Evolutionary conservation across 1,140 invertebrate genomes (phyloP).

Genomic region (Brachionus sp.): DNA sequence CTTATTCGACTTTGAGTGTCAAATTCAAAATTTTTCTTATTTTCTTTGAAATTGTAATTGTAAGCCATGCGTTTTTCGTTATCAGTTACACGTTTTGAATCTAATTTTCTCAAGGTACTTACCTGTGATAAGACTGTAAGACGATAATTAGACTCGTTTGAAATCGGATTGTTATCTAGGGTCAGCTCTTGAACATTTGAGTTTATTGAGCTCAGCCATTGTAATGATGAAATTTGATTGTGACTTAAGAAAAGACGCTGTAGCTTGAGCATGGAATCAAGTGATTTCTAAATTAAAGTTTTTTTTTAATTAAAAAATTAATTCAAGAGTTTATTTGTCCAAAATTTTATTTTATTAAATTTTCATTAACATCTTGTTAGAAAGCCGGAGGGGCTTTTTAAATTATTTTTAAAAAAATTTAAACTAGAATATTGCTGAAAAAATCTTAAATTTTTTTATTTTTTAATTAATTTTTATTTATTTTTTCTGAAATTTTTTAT

Average conservation of each 20-base stretch:
- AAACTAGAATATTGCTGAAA: no score
- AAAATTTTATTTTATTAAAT: no score
- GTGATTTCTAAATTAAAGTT: conserved; percentile 63
- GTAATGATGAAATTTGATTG: conserved; percentile 69
- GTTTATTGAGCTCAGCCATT: conserved; percentile 22
- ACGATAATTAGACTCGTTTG: conserved; percentile 49
- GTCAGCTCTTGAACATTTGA: conserved; percentile 50
- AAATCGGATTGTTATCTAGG: conserved; percentile 52
- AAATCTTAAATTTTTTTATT: no score
- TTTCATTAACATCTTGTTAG: no score
- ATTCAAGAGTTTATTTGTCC: no score
- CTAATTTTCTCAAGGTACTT: conserved; percentile 48
- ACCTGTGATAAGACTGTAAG: conserved; percentile 50
- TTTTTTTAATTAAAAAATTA: no score
- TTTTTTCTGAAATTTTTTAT: no score
- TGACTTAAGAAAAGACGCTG: conserved; percentile 78
- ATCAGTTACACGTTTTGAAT: conserved; percentile 47
- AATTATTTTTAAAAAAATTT: no score
- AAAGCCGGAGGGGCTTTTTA: no score
- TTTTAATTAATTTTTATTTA: no score
- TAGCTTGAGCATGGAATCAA: conserved; percentile 73
- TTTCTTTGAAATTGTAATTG: background rate
- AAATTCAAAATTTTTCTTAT: conserved; percentile 4
- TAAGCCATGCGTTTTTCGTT: conserved; percentile 30
- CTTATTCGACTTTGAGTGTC: conserved; percentile 62